phyloP scores from a whole-genome alignment of 1,140 invertebrate species.

The Trichonephila inaurata region DNA sequence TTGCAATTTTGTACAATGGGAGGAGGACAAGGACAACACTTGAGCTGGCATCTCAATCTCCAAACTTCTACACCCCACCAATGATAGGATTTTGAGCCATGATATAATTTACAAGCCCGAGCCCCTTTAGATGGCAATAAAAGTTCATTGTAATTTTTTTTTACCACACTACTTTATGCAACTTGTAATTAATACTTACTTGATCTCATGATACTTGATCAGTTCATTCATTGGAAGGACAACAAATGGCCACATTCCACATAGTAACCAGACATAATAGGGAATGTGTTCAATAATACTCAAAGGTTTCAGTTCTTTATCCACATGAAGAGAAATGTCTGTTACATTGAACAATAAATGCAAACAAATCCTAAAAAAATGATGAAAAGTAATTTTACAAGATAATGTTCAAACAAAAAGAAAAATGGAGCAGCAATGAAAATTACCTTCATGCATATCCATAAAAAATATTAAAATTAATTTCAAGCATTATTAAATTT shows the following conservation, averaged over 20 bases:
- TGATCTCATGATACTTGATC: slow-evolving; percentile 95
- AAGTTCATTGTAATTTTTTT: too few species aligned
- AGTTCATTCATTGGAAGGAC: slow-evolving; percentile 90
- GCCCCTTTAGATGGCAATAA: too few species aligned
- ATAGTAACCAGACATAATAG: slow-evolving; percentile 84
- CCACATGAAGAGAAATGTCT: slow-evolving; percentile 79
- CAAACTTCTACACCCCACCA: too few species aligned
- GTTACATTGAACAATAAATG: slow-evolving; percentile 81
- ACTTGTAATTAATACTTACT: slow-evolving; percentile 85
- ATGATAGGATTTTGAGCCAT: too few species aligned
- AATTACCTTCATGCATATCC: too few species aligned
- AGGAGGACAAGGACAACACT: too few species aligned
- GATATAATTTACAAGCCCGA: too few species aligned
- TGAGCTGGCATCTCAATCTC: too few species aligned
- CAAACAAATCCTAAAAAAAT: slow-evolving; percentile 80
- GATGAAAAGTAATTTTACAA: background rate
- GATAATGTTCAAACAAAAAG: slow-evolving; percentile 24
- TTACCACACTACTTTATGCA: background rate
- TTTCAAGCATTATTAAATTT: too few species aligned
- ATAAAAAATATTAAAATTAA: too few species aligned
- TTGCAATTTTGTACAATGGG: too few species aligned
- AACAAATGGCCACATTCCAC: slow-evolving; percentile 86
- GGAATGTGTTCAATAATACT: slow-evolving; percentile 78
- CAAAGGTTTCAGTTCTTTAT: slow-evolving; percentile 1
- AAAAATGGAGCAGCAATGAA: background rate